Conservation (phyloP, 2,113 vertebrate genomes). For the Python bivittatus region DNA sequence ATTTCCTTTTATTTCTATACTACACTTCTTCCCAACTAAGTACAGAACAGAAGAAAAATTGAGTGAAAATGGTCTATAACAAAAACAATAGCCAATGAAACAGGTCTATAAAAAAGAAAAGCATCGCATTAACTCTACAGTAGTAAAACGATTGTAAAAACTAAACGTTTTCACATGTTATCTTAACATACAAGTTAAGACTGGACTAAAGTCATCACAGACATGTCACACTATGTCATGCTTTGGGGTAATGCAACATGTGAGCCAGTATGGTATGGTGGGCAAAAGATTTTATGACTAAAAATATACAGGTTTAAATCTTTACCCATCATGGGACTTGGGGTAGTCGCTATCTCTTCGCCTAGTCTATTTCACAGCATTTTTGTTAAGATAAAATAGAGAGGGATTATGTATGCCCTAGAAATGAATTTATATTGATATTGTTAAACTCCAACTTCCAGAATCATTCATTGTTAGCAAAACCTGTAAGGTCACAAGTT, state of each 20-base stretch:
- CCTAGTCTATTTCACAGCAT: not conserved
- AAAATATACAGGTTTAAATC: not conserved
- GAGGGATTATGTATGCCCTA: not conserved
- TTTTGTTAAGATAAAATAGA: not conserved
- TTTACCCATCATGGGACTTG: not conserved
- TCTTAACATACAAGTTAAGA: no score
- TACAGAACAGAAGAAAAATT: not conserved
- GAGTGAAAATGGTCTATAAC: not conserved
- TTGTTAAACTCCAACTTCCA: not conserved
- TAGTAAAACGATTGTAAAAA: not conserved
- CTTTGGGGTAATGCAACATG: not conserved
- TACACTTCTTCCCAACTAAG: not conserved
- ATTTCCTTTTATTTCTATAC: not conserved
- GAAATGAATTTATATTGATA: not conserved
- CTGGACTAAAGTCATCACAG: no score
- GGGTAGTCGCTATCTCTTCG: not conserved
- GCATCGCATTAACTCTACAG: not conserved
- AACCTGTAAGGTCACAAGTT: not conserved
- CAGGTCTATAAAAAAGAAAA: not conserved
- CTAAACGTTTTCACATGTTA: not conserved
- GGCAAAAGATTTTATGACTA: not conserved
- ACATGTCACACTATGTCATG: not conserved
- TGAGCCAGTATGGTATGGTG: not conserved
- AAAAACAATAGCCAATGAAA: not conserved
- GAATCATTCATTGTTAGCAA: not conserved